These are phyloP conservation scores for Bryconaethiops microstoma DNA, from an alignment of 2,797 vertebrate genomes.

Conservation along the genomic window DNA sequence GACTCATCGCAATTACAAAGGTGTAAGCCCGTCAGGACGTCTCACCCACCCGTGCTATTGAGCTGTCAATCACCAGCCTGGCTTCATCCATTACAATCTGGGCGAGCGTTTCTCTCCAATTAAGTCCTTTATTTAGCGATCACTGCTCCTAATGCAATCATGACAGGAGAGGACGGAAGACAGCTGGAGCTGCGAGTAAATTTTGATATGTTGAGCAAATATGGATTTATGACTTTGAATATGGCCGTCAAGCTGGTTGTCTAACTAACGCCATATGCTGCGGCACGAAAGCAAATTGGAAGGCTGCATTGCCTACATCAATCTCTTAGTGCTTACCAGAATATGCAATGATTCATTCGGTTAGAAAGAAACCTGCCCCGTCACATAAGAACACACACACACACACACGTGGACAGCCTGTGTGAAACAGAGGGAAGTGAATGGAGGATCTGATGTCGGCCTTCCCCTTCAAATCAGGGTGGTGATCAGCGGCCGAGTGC, in stretches of 20 bases:
- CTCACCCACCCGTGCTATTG: constrained; percentile 39
- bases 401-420: background rate
- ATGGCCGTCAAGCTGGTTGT: constrained; percentile 50
- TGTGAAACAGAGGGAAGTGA: background rate
- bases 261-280: constrained; percentile 56
- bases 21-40: constrained; percentile 39
- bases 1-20: constrained; percentile 31
- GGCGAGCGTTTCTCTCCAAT: constrained; percentile 55
- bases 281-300: constrained; percentile 53
- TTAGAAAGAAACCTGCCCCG: background rate
- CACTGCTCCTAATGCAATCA: constrained; percentile 44
- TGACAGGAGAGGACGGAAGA: constrained; percentile 32
- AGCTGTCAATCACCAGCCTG: constrained; percentile 49
- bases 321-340: constrained; percentile 42
- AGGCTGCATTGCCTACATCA: constrained; percentile 46
- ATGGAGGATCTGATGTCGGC: background rate
- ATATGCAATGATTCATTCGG: constrained; percentile 17
- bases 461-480: background rate
- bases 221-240: constrained; percentile 63
- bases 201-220: constrained; percentile 46
- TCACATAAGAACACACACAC: background rate
- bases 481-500: background rate
- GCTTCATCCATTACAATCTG: constrained; percentile 36
- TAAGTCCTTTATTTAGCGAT: constrained; percentile 54
- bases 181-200: constrained; percentile 44